Evolutionary conservation across 2,797 vertebrate genomes (phyloP).

Genomic region (Lagodon rhomboides): DNA sequence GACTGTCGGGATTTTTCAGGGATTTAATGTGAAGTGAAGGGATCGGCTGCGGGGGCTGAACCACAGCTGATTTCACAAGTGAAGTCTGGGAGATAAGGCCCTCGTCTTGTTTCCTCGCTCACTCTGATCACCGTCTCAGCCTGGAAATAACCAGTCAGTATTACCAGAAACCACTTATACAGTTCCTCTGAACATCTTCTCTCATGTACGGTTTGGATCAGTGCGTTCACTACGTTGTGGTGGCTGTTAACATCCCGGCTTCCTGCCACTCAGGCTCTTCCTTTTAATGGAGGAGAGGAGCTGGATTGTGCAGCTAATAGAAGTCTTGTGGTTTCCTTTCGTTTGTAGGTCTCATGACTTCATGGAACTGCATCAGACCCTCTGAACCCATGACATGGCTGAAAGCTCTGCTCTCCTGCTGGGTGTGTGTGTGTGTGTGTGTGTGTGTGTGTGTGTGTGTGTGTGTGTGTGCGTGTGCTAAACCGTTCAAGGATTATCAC

Average conservation of each 20-base stretch:
- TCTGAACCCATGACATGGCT: constrained; percentile 74
- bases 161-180: not conserved
- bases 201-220: not conserved
- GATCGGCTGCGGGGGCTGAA: constrained; percentile 10
- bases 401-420: constrained; percentile 20
- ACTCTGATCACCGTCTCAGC: not conserved
- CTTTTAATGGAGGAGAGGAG: constrained; percentile 44
- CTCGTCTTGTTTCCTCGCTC: not conserved
- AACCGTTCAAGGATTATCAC: constrained; percentile 58
- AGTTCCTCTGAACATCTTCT: not conserved
- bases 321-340: constrained; percentile 79
- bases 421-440: constrained; percentile 20
- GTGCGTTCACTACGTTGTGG: not conserved
- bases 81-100: constrained; percentile 4
- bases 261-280: constrained; percentile 25
- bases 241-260: constrained; percentile 26
- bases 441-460: constrained; percentile 26
- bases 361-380: constrained; percentile 45
- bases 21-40: constrained; percentile 16
- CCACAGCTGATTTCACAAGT: not conserved
- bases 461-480: constrained; percentile 12
- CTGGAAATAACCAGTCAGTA: not conserved
- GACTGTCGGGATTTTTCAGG: constrained; percentile 30
- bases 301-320: constrained; percentile 68
- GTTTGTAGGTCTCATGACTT: constrained; percentile 75